Evolutionary conservation across 1,140 invertebrate species (phyloP).

Genomic region (Cepaea nemoralis): DNA sequence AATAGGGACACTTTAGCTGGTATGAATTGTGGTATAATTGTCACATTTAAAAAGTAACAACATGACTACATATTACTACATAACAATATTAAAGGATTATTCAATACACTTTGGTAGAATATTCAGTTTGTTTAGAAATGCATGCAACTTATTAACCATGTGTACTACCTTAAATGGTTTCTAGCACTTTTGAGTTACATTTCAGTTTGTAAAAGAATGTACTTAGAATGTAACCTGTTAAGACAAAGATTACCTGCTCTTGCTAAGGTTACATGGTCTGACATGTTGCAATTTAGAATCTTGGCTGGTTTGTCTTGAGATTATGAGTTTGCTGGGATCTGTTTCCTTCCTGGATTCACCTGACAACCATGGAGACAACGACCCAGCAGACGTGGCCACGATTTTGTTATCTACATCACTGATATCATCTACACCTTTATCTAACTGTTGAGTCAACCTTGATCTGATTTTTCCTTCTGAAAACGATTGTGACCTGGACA

Average conservation of each 20-base stretch:
- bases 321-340: slow-evolving; percentile 34
- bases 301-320: slow-evolving; percentile 55
- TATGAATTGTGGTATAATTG: too few relatives aligned
- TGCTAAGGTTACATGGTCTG: slow-evolving; percentile 42
- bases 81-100: too few relatives aligned
- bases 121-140: too few relatives aligned
- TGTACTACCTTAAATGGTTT: too few relatives aligned
- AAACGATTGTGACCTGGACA: slow-evolving; percentile 30
- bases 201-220: too few relatives aligned
- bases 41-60: too few relatives aligned
- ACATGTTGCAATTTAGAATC: slow-evolving; percentile 45
- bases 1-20: too few relatives aligned
- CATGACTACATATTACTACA: too few relatives aligned
- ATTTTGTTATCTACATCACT: slow-evolving; percentile 59
- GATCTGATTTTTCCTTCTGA: slow-evolving; percentile 44
- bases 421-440: slow-evolving; percentile 50
- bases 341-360: slow-evolving; percentile 23
- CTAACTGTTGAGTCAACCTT: slow-evolving; percentile 45
- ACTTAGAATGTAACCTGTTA: too few relatives aligned
- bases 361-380: slow-evolving; percentile 24
- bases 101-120: too few relatives aligned
- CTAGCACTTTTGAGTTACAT: too few relatives aligned
- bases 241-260: slow-evolving; percentile 18
- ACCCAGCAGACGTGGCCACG: slow-evolving; percentile 12
- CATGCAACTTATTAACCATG: too few relatives aligned